Base-by-base conservation (phyloP, 2,888 invertebrate species). In the Craniophora ligustri region DNA sequence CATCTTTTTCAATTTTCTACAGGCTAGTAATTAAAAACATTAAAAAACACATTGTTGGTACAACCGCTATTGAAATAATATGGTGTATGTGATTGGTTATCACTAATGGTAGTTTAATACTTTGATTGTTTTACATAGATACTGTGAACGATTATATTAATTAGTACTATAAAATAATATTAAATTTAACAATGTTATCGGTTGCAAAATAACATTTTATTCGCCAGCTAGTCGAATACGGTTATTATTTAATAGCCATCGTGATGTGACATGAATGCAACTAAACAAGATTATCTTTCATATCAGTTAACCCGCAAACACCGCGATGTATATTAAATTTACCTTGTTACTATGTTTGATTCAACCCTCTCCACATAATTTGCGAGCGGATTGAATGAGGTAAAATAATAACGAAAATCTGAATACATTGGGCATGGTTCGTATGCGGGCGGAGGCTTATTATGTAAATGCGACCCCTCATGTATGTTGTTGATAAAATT, bases 341-440 rank as follows among this genome's bases (percentile, higher is more conserved):
- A 72, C 72, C 76, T 72, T 65, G 73, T 72, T 77, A 78, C 81
- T 84, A 82, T 81, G 74, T 85, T 83, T 82, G 78, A 78, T 83
- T 85, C 77, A 73, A 67, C 72, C 76, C 72, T 70, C 72, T 67
- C 70, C 74, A 81, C 73, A 75, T 79, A 82, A 87, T 85, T 85
- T 82, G 66, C 62, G 64, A 67, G 70, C 64, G 78, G 68, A 84
- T 85, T 82, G 84, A 82, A 83, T 81, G 79, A 81, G 83, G 85
- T 84, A 82, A 87, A 88, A 86, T 88, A 89, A 88, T 90, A 87
- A 87, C 81, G 79, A 78, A 86, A 88, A 87, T 87, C 85, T 84
- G 85, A 82, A 85, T 85, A 84, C 81, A 80, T 81, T 67, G 74
- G 58, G 68, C 67, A 72, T 74, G 78, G 76, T 79, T 75, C 82